Base-by-base conservation (phyloP, 2,888 invertebrate species). In the Mylabris sibirica region DNA sequence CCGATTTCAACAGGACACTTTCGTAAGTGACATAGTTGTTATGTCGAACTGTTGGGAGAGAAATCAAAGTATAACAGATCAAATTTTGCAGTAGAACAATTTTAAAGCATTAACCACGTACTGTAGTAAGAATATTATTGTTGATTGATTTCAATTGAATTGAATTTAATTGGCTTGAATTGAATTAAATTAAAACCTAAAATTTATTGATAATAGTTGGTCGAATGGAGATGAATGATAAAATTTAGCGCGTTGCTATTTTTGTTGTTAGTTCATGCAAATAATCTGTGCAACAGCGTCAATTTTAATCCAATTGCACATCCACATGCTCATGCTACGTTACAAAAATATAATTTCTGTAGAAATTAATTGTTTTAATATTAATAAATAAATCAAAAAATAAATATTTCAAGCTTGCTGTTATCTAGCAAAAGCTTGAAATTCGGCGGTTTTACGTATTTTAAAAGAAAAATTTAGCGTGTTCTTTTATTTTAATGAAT, bases 1-100 rank as follows among this genome's bases (percentile, higher is more conserved):
- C 79, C 68, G 80, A 71, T 66, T 74, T 73, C 73, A 82, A 79
- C 73, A 83, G 78, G 73, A 81, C 82, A 75, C 82, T 84, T 83
- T 84, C 84, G 74, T 83, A 83, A 63, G 83, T 81, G 70, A 83
- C 74, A 76, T 73, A 74, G 70, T 79, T 74, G 75, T 57, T 24
- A 22, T 77, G 67, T 69, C 74, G 77, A 71, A 75, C 73, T 73
- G 77, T 70, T 71, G 76, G 72, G 53, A 76, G 61, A 70, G 72
- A 75, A 77, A 78, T 77, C 65, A 74, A 64, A 72, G 73, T 73
- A 75, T 72, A 71, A 66, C 72, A 14, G 14, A 57, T 20, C 20
- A 49, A 49, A 17, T n/a, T 41, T 35, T 35, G 2, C 5, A 30
- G 5, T 35, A 14, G 34, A 17, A 53, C 11, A 53, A 20, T 11